A percentile compares a stretch with the other conserved stretches of the same genome.
Evolutionary conservation across 2,797 vertebrate genomes (phyloP).

Genomic region (Crossoptilon crossoptilon): DNA sequence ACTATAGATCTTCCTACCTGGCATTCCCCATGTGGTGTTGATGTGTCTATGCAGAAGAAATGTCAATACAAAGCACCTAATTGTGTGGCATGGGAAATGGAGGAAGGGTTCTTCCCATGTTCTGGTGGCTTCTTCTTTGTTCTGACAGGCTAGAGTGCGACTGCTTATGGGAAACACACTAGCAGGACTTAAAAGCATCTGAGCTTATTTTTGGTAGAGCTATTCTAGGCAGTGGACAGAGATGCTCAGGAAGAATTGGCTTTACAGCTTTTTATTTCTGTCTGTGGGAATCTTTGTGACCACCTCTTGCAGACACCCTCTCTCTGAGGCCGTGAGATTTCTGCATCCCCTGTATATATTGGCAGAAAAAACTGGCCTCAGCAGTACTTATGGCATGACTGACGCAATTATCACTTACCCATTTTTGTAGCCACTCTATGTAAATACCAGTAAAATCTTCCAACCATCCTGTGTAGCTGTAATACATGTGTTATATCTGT

Average conservation of each 20-base stretch:
- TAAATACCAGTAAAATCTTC: constrained; percentile 19
- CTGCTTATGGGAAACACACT: neutral
- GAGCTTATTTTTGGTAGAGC: neutral
- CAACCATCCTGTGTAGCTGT: neutral
- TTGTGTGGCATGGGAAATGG: neutral
- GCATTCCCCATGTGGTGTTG: neutral
- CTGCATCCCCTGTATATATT: neutral
- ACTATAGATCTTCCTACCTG: neutral
- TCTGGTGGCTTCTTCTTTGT: neutral
- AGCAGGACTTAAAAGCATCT: neutral
- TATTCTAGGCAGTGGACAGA: neutral
- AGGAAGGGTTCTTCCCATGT: neutral
- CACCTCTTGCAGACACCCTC: neutral
- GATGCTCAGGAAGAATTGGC: neutral
- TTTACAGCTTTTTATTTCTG: neutral
- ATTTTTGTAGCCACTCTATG: neutral
- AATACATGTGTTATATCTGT: neutral
- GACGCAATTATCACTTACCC: neutral
- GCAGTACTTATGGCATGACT: neutral
- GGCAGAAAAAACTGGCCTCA: neutral
- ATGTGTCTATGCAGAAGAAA: neutral
- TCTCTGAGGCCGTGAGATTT: neutral
- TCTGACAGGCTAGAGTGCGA: neutral
- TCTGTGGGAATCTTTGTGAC: neutral
- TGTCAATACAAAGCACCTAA: neutral